phyloP scores from a whole-genome alignment of 2,888 invertebrate genomes.

The Drosophila macrospina region DNA sequence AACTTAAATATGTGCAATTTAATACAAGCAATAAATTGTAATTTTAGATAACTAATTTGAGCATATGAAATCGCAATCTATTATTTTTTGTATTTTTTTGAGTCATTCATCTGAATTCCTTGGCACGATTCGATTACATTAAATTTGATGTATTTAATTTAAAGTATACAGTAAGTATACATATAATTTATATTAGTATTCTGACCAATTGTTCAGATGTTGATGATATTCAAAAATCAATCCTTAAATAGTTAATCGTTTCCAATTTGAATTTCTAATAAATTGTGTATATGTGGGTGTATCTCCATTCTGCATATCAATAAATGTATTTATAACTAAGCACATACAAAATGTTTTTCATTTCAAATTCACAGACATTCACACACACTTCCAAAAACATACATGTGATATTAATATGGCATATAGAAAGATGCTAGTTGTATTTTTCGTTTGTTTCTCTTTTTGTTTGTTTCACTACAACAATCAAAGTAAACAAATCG shows the following conservation, averaged over 20 bases:
- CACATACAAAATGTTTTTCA: constrained; percentile 34
- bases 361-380: constrained; percentile 42
- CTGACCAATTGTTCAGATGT: background rate
- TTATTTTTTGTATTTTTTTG: background rate
- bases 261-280: constrained; percentile 17
- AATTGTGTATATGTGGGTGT: constrained; percentile 26
- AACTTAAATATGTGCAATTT: constrained; percentile 2
- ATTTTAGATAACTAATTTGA: background rate
- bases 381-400: constrained; percentile 11
- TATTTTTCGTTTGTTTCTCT: constrained; percentile 31
- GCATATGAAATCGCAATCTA: background rate
- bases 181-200: background rate
- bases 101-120: background rate
- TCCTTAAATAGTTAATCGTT: constrained; percentile 5
- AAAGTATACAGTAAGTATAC: background rate
- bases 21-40: background rate
- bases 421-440: constrained; percentile 45
- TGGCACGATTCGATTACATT: background rate
- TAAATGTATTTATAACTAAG: constrained; percentile 36
- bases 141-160: background rate
- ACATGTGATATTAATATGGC: background rate
- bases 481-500: constrained; percentile 38
- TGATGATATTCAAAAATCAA: background rate
- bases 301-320: constrained; percentile 20
- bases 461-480: constrained; percentile 15